phyloP scores from a whole-genome alignment of 2,113 vertebrate species.

The Pollimyrus isidori region DNA sequence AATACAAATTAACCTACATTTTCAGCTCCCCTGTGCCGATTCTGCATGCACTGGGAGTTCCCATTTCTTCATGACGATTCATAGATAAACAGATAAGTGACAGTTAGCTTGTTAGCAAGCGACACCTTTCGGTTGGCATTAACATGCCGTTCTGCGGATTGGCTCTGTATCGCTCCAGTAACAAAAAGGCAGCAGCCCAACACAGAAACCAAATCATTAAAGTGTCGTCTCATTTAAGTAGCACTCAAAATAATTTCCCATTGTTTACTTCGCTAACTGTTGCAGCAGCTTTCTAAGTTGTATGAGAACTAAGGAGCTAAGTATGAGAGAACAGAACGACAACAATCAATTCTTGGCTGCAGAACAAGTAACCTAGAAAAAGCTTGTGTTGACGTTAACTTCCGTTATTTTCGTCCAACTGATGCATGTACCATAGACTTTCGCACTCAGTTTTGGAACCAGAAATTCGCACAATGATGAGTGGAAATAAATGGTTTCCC shows the following conservation, averaged over 20 bases:
- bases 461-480: neutral
- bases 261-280: neutral
- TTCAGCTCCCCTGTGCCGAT: neutral
- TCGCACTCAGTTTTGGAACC: neutral
- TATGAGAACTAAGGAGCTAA: neutral
- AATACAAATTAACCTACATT: neutral
- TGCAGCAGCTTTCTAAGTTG: neutral
- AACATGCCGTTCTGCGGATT: neutral
- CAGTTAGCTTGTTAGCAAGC: neutral
- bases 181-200: neutral
- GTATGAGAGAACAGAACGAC: neutral
- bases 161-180: neutral
- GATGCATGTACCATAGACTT: neutral
- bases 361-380: neutral
- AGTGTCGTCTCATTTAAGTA: neutral
- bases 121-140: neutral
- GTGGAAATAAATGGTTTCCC: neutral
- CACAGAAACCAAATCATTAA: neutral
- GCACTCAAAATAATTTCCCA: neutral
- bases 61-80: neutral
- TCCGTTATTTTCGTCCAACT: neutral
- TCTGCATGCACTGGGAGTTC: neutral
- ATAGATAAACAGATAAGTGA: neutral
- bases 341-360: neutral
- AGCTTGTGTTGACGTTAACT: neutral